Evolutionary conservation across 37 sponge, comb jelly and placozoan species (phyloP), one percentile per base, ranked within the genome.

Genomic region (Chondrilla cf. caribensis): DNA sequence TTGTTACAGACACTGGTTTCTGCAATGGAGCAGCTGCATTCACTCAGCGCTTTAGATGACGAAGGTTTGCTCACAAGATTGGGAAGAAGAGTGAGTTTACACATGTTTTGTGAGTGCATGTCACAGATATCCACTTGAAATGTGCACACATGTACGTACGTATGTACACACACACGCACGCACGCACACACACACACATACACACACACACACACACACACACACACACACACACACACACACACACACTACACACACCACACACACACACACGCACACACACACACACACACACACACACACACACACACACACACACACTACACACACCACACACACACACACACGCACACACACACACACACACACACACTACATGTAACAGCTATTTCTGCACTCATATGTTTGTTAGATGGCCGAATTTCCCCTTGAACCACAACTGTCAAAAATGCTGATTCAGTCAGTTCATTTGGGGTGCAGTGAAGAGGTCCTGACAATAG

Each of bases 361-460:
- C n/a, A n/a, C n/a, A n/a, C n/a, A n/a, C n/a, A n/a, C n/a, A n/a
- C n/a, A n/a, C n/a, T n/a, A n/a, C n/a, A n/a, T n/a, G n/a, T n/a
- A n/a, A n/a, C n/a, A n/a, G n/a, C n/a, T n/a, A n/a, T n/a, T n/a
- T n/a, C n/a, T n/a, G n/a, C n/a, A n/a, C n/a, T n/a, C n/a, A n/a
- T n/a, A n/a, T n/a, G n/a, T n/a, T n/a, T n/a, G n/a, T n/a, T 59
- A 84, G 77, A 98, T 98, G 99, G 96, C 99, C 7, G 99, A 98
- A 70, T 98, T 98, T 58, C 99, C 99, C 3, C 87, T 98, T 42
- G 99, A 95, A 73, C 99, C 99, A 15, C 94, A 84, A 44, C 84
- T 98, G n/a, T 83, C 90, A 39, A 98, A 98, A 82, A 90, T 98
- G 87, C 70, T 98, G 35, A 95, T 98, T 32, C 96, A 98, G 67